Conservation (phyloP, 2,113 vertebrate species). For the Mormyrus lacerda region DNA sequence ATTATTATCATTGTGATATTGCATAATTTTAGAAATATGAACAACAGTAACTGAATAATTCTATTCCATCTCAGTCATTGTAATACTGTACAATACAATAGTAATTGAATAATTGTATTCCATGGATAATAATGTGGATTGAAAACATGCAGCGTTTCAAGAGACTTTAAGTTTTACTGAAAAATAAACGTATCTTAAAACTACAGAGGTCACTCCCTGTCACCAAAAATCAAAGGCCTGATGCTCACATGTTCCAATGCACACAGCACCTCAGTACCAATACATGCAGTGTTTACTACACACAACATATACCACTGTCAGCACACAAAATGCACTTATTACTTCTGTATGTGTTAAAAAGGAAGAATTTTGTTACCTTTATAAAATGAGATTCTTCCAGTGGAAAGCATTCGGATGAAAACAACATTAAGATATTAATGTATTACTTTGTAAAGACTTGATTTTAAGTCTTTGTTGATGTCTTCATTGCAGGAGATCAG, state of each 20-base stretch:
- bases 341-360: not conserved
- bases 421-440: not conserved
- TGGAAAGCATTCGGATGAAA: conserved; percentile 13
- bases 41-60: too few relatives aligned
- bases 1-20: not conserved
- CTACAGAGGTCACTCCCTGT: not conserved
- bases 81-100: not conserved
- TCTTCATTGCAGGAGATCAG: not conserved
- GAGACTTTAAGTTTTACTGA: not conserved
- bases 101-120: not conserved
- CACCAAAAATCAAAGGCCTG: not conserved
- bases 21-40: not conserved
- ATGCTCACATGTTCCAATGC: not conserved
- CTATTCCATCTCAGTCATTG: too few relatives aligned
- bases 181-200: not conserved
- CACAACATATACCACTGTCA: not conserved
- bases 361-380: conserved; percentile 12
- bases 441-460: not conserved
- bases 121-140: not conserved
- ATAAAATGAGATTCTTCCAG: not conserved
- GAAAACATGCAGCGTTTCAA: not conserved
- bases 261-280: not conserved
- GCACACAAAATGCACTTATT: not conserved
- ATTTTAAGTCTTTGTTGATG: not conserved
- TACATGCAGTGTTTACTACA: not conserved